Evolutionary conservation across 1,140 invertebrate genomes (phyloP).

Genomic region (Leucophenga varia): DNA sequence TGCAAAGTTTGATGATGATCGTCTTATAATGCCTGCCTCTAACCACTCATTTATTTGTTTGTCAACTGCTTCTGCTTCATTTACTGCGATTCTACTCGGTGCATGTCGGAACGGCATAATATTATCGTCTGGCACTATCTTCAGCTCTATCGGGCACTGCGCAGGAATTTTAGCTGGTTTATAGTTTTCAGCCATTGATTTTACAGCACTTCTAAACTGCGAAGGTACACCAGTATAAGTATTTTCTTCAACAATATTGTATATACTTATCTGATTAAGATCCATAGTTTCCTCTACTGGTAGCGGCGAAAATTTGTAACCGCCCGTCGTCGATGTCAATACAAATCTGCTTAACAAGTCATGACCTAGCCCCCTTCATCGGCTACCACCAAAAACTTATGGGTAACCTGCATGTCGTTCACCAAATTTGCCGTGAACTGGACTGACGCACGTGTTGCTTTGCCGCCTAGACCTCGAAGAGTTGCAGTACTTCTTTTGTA

Average conservation of each 20-base stretch:
- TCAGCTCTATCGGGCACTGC: slow-evolving; percentile 8
- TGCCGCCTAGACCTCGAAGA: not conserved
- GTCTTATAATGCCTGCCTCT: slow-evolving; percentile 18
- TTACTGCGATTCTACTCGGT: no score
- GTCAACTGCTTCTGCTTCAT: slow-evolving; percentile 14
- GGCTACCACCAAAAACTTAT: not conserved
- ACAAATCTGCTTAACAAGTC: not conserved
- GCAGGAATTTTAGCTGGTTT: not conserved
- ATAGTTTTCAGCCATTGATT: not conserved
- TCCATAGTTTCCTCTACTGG: not conserved
- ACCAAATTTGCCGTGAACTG: not conserved
- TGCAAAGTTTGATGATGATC: slow-evolving; percentile 30
- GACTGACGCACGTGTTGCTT: not conserved
- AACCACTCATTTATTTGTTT: slow-evolving; percentile 18
- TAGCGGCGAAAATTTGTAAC: not conserved
- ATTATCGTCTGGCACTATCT: slow-evolving; percentile 20
- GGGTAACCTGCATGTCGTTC: not conserved
- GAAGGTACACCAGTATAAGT: not conserved
- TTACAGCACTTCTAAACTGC: not conserved
- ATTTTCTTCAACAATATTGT: not conserved
- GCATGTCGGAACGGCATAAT: slow-evolving; percentile 23
- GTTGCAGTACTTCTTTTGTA: not conserved
- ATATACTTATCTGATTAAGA: not conserved
- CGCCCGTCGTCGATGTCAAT: not conserved
- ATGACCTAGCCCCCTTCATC: not conserved